Base-by-base conservation (phyloP, 2,113 vertebrate genomes). In the Chionomys nivalis region DNA sequence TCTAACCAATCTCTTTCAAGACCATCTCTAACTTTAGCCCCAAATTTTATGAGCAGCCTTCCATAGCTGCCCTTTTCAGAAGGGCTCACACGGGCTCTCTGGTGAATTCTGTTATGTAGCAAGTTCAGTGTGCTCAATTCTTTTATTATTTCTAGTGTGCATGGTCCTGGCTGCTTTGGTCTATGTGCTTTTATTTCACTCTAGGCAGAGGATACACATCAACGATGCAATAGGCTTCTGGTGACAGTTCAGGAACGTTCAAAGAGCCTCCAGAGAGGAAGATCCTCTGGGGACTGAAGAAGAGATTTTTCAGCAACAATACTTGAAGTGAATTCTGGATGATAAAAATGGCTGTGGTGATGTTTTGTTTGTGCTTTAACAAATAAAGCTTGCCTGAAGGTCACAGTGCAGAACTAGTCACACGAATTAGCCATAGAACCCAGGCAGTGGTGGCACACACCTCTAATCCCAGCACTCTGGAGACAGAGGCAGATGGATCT, bases 51-150 rank as follows among this genome's bases (percentile, higher is more conserved):
- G 26, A 89, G 36, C 26, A 61, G 23, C 5, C 31, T 92, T 92
- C 58, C 6, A 8, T 81, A 78, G 91, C 28, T 16, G 12, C 14
- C 17, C 19, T 21, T 3, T 78, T 75, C 28, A 28, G 42, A 90
- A 76, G 63, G 87, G 23, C 88, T 88, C 88, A 85, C 47, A 68
- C 0, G 16, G 31, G 26, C 82, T 11, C 52, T 89, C 82, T 91
- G 82, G n/a, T 55, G 9, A 44, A 88, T 81, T 92, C 39, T 31
- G 78, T 90, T 79, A 44, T 70, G 5, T 2, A 58, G 39, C 61
- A 90, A 96, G 26, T 91, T 96, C 36, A 93, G 65, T 47, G 42
- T 89, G 77, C 13, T 7, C 58, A 88, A n/a, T 13, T 81, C 39
- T 42, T n/a, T 73, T 75, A 72, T 88, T 72, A 88, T 58, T 73